Evolutionary conservation across 2,888 invertebrate genomes (phyloP).

Genomic region (Acanthopleura granulata): DNA sequence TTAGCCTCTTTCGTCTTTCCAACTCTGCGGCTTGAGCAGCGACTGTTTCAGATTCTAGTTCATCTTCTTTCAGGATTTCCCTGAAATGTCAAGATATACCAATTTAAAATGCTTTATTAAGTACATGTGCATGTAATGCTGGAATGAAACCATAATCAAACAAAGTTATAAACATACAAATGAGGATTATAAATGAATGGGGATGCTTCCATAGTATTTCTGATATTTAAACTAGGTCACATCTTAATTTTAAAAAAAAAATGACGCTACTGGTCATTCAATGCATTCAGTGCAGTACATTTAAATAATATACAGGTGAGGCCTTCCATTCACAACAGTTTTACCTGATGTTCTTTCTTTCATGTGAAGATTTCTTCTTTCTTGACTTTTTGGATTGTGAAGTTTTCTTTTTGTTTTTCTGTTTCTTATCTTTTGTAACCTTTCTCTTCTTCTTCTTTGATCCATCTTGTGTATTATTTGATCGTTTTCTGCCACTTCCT

Average conservation of each 20-base stretch:
- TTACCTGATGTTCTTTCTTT: conserved; percentile 58
- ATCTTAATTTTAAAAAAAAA: no score
- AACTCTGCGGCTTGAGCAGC: conserved; percentile 94
- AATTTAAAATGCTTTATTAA: no score
- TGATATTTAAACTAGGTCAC: no score
- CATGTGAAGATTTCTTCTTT: conserved; percentile 36
- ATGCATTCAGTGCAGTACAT: no score
- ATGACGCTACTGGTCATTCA: no score
- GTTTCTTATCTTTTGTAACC: conserved; percentile 23
- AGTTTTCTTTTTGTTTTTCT: conserved; percentile 33
- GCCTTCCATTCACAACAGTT: neutral
- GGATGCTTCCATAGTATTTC: no score
- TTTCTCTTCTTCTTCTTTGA: conserved; percentile 8
- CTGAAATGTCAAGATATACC: neutral
- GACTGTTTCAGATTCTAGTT: conserved; percentile 91
- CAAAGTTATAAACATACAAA: neutral
- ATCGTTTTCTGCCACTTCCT: conserved; percentile 12
- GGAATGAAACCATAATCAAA: neutral
- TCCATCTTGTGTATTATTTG: neutral
- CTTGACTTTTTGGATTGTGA: conserved; percentile 36
- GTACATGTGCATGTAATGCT: no score
- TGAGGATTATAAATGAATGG: neutral
- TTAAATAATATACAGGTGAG: neutral
- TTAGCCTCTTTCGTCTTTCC: conserved; percentile 74
- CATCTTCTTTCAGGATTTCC: conserved; percentile 71